Evolutionary conservation across 2,888 invertebrate genomes (phyloP).

Genomic region (Drosophila koepferae): DNA sequence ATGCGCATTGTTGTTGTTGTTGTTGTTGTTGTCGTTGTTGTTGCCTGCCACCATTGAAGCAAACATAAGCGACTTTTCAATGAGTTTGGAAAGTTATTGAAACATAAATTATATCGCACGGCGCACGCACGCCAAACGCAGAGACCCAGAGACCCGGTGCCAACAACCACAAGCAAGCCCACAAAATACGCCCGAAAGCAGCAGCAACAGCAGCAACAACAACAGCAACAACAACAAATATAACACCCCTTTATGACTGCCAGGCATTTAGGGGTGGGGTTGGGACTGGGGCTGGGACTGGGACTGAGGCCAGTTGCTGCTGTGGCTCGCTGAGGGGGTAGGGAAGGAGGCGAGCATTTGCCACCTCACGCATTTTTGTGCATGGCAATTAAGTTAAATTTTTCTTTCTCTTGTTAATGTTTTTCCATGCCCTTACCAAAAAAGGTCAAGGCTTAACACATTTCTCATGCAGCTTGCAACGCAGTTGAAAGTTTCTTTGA

Average conservation of each 20-base stretch:
- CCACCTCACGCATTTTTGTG: slow-evolving; percentile 62
- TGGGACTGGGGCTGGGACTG: neutral
- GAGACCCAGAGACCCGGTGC: slow-evolving; percentile 22
- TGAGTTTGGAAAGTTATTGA: slow-evolving; percentile 78
- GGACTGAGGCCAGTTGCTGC: neutral
- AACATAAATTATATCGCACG: slow-evolving; percentile 78
- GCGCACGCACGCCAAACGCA: slow-evolving; percentile 77
- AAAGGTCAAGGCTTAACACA: slow-evolving; percentile 27
- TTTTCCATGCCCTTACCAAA: slow-evolving; percentile 43
- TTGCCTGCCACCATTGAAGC: slow-evolving; percentile 74
- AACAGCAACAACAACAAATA: slow-evolving; percentile 47
- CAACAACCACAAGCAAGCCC: slow-evolving; percentile 61
- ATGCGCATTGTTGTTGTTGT: slow-evolving; percentile 58
- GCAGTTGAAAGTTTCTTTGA: neutral
- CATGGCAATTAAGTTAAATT: slow-evolving; percentile 77
- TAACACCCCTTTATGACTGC: slow-evolving; percentile 61
- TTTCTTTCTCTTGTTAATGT: slow-evolving; percentile 75
- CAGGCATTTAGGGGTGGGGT: slow-evolving; percentile 2
- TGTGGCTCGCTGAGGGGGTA: neutral
- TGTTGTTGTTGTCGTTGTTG: slow-evolving; percentile 37
- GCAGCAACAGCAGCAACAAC: slow-evolving; percentile 42
- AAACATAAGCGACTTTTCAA: slow-evolving; percentile 78
- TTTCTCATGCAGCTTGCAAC: slow-evolving; percentile 43
- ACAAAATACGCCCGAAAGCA: slow-evolving; percentile 53
- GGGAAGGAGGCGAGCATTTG: slow-evolving; percentile 6